Conservation (phyloP, 2,113 vertebrate genomes). For the Piprites chloris region DNA sequence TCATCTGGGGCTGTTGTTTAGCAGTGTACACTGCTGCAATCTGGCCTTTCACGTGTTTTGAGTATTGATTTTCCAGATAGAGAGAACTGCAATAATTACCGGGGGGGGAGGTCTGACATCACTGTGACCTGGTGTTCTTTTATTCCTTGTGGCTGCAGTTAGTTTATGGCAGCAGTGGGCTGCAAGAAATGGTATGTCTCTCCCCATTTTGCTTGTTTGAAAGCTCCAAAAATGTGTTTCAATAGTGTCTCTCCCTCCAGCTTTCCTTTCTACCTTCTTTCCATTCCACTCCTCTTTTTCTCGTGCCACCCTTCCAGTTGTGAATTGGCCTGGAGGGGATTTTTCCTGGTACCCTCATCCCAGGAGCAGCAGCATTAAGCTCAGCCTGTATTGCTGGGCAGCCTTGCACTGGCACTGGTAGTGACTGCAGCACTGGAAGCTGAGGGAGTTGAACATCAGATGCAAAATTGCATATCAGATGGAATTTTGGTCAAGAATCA, state of each 20-base stretch:
- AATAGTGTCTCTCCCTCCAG: neutral
- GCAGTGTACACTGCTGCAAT: neutral
- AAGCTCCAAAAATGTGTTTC: neutral
- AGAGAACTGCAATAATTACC: neutral
- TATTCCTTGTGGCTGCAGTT: neutral
- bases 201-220: neutral
- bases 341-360: neutral
- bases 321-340: accelerated
- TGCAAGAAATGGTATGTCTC: neutral
- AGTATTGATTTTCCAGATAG: constrained; percentile 14
- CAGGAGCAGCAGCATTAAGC: neutral
- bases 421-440: neutral
- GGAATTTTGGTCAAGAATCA: neutral
- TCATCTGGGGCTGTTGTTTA: neutral
- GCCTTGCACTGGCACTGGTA: neutral
- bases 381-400: neutral
- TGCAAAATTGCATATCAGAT: neutral
- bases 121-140: neutral
- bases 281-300: neutral
- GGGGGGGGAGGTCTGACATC: neutral
- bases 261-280: neutral
- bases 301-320: neutral
- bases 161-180: accelerated
- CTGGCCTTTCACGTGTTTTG: neutral
- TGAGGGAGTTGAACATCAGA: accelerated